Conservation (phyloP, 2,888 invertebrate genomes). For the Globia sparganii region DNA sequence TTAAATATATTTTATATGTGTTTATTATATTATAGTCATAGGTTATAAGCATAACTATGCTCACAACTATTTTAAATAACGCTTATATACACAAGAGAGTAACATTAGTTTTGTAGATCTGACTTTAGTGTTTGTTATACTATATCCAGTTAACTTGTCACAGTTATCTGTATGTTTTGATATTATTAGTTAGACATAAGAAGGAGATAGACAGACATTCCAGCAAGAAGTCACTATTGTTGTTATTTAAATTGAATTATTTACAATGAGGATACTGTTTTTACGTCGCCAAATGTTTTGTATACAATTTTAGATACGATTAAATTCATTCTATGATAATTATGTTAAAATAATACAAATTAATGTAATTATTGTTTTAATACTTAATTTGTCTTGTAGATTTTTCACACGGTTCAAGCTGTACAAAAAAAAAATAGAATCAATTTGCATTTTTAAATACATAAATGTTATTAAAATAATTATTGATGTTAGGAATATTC, state of each 20-base stretch:
- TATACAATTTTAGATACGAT: background rate
- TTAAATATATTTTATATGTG: background rate
- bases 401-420: background rate
- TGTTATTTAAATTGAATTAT: conserved; percentile 3
- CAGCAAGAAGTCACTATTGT: background rate
- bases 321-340: background rate
- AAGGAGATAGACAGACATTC: conserved; percentile 27
- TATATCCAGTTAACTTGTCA: background rate
- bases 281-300: background rate
- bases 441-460: background rate
- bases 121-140: background rate
- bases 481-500: background rate
- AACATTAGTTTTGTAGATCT: background rate
- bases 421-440: background rate
- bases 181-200: conserved; percentile 20
- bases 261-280: background rate
- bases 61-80: background rate
- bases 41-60: conserved; percentile 16
- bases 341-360: background rate
- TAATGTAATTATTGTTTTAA: background rate
- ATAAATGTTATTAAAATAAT: background rate
- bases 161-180: conserved; percentile 12
- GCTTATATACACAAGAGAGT: background rate
- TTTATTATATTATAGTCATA: conserved; percentile 21
- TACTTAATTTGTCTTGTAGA: background rate